Evolutionary conservation across 2,113 vertebrate species (phyloP).

Genomic region (Brachyhypopomus gauderio): DNA sequence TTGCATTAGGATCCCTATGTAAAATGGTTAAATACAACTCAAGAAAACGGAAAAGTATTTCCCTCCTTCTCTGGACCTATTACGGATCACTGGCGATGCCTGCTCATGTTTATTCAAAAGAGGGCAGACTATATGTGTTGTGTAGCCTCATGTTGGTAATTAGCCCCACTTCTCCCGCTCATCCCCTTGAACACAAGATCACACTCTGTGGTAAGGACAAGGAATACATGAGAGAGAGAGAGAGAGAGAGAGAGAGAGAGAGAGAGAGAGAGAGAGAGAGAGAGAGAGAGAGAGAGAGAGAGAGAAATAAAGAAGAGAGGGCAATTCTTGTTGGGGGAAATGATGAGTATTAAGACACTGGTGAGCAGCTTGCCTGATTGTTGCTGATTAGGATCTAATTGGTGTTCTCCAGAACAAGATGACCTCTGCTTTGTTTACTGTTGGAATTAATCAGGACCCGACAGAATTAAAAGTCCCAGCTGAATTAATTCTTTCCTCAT

Average conservation of each 20-base stretch:
- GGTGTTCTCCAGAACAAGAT: constrained; percentile 78
- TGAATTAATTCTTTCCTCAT: constrained; percentile 76
- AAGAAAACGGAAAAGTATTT: neutral
- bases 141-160: constrained; percentile 41
- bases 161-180: constrained; percentile 48
- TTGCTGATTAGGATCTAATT: constrained; percentile 78
- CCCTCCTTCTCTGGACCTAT: constrained; percentile 7
- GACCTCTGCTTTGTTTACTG: constrained; percentile 82
- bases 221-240: constrained; percentile 15
- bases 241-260: neutral
- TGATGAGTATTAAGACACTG: constrained; percentile 66
- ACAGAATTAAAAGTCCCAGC: constrained; percentile 77
- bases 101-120: constrained; percentile 47
- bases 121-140: constrained; percentile 35
- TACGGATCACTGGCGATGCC: constrained; percentile 18
- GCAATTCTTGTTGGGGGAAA: constrained; percentile 42
- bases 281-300: constrained; percentile 6
- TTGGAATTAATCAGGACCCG: constrained; percentile 70
- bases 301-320: constrained; percentile 5
- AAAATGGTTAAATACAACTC: neutral
- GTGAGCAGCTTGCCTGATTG: constrained; percentile 77
- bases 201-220: constrained; percentile 34
- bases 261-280: neutral
- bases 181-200: constrained; percentile 46
- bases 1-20: neutral